Evolutionary conservation across 2,888 invertebrate species (phyloP).

Genomic region (Drosophila longiperda): DNA sequence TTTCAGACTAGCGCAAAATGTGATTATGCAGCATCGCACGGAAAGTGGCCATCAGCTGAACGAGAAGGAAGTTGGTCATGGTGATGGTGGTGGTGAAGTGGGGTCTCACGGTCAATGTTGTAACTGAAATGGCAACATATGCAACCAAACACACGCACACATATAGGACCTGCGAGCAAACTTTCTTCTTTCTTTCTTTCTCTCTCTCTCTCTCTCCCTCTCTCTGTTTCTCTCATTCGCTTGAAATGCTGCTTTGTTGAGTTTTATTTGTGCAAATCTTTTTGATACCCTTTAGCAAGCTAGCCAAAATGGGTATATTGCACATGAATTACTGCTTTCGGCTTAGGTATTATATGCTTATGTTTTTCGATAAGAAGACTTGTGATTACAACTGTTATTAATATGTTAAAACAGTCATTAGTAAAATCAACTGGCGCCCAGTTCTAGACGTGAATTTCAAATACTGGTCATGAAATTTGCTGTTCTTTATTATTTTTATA

Average conservation of each 20-base stretch:
- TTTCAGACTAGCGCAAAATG: constrained; percentile 51
- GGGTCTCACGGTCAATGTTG: background rate
- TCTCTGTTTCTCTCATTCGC: background rate
- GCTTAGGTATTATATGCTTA: background rate
- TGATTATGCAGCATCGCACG: constrained; percentile 57
- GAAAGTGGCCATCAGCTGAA: constrained; percentile 55
- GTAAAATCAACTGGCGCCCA: background rate
- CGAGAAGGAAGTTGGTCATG: background rate
- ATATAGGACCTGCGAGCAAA: constrained; percentile 25
- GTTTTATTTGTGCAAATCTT: constrained; percentile 38
- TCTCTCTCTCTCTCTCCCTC: background rate
- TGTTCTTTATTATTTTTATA: background rate
- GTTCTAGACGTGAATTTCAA: background rate
- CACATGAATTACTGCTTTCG: background rate
- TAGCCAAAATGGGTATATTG: background rate
- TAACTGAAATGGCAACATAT: constrained; percentile 33
- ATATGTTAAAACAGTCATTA: no score
- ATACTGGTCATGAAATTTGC: background rate
- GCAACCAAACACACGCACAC: constrained; percentile 24
- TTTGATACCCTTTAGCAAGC: constrained; percentile 8
- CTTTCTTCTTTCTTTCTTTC: background rate
- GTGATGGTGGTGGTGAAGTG: background rate
- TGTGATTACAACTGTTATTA: background rate
- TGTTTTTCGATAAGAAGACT: background rate
- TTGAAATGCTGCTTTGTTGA: constrained; percentile 36